Evolutionary conservation across 2,113 vertebrate species (phyloP).

Genomic region (Notarius lentiginosus): DNA sequence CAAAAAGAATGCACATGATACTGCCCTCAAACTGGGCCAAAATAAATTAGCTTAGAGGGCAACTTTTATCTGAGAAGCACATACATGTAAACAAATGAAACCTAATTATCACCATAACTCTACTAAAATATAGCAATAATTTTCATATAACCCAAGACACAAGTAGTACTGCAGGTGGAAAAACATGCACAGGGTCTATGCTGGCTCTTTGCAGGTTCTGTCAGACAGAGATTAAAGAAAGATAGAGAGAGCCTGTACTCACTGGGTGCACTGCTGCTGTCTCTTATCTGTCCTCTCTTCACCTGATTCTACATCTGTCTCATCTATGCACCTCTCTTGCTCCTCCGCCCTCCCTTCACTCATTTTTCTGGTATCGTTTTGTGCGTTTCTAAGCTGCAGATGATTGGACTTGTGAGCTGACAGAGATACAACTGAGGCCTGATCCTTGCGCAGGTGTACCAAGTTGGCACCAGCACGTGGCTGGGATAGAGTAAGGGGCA

Average conservation of each 20-base stretch:
- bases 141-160: background rate
- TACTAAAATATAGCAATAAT: background rate
- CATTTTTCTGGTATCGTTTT: slow-evolving; percentile 49
- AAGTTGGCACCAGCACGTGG: slow-evolving; percentile 50
- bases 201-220: slow-evolving; percentile 15
- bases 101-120: background rate
- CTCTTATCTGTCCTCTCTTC: slow-evolving; percentile 63
- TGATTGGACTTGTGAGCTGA: slow-evolving; percentile 66
- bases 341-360: slow-evolving; percentile 53
- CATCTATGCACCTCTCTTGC: slow-evolving; percentile 72
- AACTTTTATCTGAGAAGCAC: background rate
- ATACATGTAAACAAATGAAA: background rate
- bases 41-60: background rate
- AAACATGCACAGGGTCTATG: slow-evolving; percentile 6
- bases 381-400: slow-evolving; percentile 67
- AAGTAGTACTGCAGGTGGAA: background rate
- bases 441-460: slow-evolving; percentile 67
- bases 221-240: slow-evolving; percentile 3
- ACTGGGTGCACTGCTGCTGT: slow-evolving; percentile 73
- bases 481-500: slow-evolving; percentile 43
- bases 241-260: slow-evolving; percentile 64
- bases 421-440: slow-evolving; percentile 64
- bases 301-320: slow-evolving; percentile 73
- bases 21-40: background rate
- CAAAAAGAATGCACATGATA: background rate